Conservation (phyloP, 2,797 vertebrate species). For the Sebastes itinus region DNA sequence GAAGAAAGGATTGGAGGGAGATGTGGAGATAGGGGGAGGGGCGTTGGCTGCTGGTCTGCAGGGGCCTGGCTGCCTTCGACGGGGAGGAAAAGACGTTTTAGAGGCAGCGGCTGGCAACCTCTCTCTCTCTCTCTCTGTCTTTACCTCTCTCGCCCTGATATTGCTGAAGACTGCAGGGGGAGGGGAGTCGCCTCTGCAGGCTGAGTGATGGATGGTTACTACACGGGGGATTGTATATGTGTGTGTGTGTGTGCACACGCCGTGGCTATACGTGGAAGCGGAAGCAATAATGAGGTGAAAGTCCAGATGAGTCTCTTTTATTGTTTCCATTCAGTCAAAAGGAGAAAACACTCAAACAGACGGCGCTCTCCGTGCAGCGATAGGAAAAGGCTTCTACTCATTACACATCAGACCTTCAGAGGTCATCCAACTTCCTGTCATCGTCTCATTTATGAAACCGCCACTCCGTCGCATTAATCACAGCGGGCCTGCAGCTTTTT, state of each 20-base stretch:
- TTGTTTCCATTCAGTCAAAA: slow-evolving; percentile 46
- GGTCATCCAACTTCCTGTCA: background rate
- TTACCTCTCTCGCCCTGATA: slow-evolving; percentile 33
- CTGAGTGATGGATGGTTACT: slow-evolving; percentile 57
- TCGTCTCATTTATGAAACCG: background rate
- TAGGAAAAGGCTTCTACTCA: background rate
- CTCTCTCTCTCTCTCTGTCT: slow-evolving; percentile 14
- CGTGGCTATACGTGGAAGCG: background rate
- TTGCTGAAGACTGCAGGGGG: slow-evolving; percentile 58
- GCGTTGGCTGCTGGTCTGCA: slow-evolving; percentile 57
- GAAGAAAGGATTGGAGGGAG: background rate
- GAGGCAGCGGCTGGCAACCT: slow-evolving; percentile 34
- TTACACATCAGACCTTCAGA: slow-evolving; percentile 1
- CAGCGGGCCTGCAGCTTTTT: background rate
- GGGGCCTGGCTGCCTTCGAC: slow-evolving; percentile 48
- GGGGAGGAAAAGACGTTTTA: slow-evolving; percentile 42
- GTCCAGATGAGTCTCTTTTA: slow-evolving; percentile 45
- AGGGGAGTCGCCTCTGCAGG: slow-evolving; percentile 61
- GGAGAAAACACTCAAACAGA: slow-evolving; percentile 3
- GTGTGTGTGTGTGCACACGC: background rate
- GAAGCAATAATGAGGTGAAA: slow-evolving; percentile 36
- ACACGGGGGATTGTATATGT: background rate
- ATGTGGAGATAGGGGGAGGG: slow-evolving; percentile 46
- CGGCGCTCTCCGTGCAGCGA: background rate
- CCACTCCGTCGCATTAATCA: background rate